phyloP scores from a whole-genome alignment of 2,113 vertebrate genomes.

The Crotalus horridus region DNA sequence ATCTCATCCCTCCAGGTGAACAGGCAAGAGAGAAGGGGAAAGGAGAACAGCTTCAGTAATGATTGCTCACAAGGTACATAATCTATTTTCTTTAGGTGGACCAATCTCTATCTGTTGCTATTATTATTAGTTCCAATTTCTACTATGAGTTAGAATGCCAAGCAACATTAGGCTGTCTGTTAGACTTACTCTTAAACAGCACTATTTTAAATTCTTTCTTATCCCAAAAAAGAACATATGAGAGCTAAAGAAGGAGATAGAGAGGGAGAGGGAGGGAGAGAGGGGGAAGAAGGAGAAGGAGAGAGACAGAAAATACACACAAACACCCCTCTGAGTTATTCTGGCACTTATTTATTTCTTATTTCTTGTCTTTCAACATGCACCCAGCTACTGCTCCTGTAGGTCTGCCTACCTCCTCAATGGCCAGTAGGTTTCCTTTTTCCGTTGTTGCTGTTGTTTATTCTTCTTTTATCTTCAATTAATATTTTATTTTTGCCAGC shows the following conservation, averaged over 20 bases:
- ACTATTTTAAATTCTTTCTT: not conserved
- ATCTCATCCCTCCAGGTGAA: conserved; percentile 26
- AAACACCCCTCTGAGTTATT: not conserved
- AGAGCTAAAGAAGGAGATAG: not conserved
- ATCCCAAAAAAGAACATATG: not conserved
- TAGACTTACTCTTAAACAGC: conserved; percentile 45
- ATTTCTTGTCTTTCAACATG: not conserved
- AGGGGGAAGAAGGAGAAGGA: too few species aligned
- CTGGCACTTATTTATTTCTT: conserved; percentile 1
- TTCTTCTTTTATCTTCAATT: conserved; percentile 59
- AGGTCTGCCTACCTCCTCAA: not conserved
- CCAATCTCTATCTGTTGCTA: not conserved
- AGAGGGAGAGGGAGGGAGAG: too few species aligned
- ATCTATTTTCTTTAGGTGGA: not conserved
- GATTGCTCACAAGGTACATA: conserved; percentile 6
- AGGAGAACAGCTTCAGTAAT: conserved; percentile 24
- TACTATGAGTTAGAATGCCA: conserved; percentile 22
- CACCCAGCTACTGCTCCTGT: fast-evolving
- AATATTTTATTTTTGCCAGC: conserved; percentile 50
- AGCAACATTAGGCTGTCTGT: conserved; percentile 36
- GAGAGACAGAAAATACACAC: not conserved
- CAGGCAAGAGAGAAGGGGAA: conserved; percentile 15
- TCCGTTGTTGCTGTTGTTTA: not conserved
- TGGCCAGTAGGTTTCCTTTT: conserved; percentile 17
- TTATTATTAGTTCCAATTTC: conserved; percentile 49